A percentile compares a stretch with the other conserved stretches of the same genome.
Conservation (phyloP, 2,888 invertebrate species). For the Brachypalpus laphriformis region DNA sequence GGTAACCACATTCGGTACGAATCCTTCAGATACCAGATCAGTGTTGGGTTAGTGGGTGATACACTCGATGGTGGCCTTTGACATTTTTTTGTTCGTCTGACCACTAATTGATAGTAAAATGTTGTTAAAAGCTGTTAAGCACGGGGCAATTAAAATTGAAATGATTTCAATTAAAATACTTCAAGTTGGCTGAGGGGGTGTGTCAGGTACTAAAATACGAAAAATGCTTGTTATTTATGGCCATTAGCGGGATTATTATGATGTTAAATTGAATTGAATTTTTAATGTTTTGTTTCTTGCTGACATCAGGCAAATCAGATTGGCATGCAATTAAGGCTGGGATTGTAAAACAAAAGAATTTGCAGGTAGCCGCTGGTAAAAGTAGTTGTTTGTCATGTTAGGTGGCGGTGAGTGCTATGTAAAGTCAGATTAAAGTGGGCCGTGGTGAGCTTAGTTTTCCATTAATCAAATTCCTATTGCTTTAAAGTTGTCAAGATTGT, state of each 20-base stretch:
- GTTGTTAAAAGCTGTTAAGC: conserved; percentile 37
- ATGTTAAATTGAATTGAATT: conserved; percentile 25
- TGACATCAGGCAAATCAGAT: not conserved
- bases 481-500: not conserved
- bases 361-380: not conserved
- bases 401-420: no score
- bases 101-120: conserved; percentile 25
- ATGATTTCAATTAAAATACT: conserved; percentile 35
- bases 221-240: not conserved
- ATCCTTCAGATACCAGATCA: conserved; percentile 24
- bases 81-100: conserved; percentile 4
- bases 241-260: conserved; percentile 33
- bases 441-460: no score
- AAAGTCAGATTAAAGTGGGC: no score
- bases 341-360: conserved; percentile 4
- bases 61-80: conserved; percentile 28
- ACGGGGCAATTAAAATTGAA: conserved; percentile 39
- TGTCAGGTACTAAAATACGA: not conserved
- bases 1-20: conserved; percentile 18
- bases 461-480: not conserved
- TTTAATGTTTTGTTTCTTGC: conserved; percentile 4
- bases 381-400: not conserved
- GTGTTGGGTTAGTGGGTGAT: conserved; percentile 9
- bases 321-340: conserved; percentile 30
- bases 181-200: not conserved